phyloP scores from a whole-genome alignment of 2,888 invertebrate species.

The Pemphredon lugubris region DNA sequence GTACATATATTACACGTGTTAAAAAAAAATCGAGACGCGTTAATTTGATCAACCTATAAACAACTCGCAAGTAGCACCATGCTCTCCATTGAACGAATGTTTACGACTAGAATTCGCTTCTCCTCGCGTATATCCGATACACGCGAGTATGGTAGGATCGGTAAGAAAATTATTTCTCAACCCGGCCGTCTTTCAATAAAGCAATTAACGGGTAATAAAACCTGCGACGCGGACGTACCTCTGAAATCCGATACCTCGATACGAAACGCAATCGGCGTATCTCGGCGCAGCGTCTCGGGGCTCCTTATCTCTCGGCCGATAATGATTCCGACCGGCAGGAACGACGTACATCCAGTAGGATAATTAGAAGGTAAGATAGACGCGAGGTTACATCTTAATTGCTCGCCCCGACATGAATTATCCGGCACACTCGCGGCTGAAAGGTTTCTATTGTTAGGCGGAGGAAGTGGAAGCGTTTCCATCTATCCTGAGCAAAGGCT shows the following conservation, averaged over 20 bases:
- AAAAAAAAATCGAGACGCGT: too few relatives aligned
- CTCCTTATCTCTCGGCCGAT: slow-evolving; percentile 21
- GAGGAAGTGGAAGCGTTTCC: slow-evolving; percentile 59
- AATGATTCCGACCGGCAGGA: slow-evolving; percentile 28
- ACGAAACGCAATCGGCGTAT: slow-evolving; percentile 29
- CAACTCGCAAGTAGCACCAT: neutral
- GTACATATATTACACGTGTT: too few relatives aligned
- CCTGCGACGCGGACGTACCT: slow-evolving; percentile 5
- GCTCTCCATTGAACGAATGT: slow-evolving; percentile 6
- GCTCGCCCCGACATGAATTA: slow-evolving; percentile 53
- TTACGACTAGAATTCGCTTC: slow-evolving; percentile 12
- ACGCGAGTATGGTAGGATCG: slow-evolving; percentile 17
- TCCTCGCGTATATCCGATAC: slow-evolving; percentile 25
- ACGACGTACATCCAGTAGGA: slow-evolving; percentile 33
- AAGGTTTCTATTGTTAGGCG: slow-evolving; percentile 59
- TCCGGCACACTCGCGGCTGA: slow-evolving; percentile 51
- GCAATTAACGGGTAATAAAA: slow-evolving; percentile 47
- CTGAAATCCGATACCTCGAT: slow-evolving; percentile 20
- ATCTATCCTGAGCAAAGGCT: slow-evolving; percentile 42
- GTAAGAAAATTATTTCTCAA: slow-evolving; percentile 11
- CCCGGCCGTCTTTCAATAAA: slow-evolving; percentile 28
- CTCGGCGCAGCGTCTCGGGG: slow-evolving; percentile 10
- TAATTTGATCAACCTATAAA: too few relatives aligned
- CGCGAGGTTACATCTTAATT: slow-evolving; percentile 53
- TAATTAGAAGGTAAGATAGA: slow-evolving; percentile 56